A percentile compares a stretch with the other conserved stretches of the same genome.
These are phyloP conservation scores for Cosmopolites sordidus DNA, from an alignment of 2,888 invertebrate species.

Conservation along the genomic window DNA sequence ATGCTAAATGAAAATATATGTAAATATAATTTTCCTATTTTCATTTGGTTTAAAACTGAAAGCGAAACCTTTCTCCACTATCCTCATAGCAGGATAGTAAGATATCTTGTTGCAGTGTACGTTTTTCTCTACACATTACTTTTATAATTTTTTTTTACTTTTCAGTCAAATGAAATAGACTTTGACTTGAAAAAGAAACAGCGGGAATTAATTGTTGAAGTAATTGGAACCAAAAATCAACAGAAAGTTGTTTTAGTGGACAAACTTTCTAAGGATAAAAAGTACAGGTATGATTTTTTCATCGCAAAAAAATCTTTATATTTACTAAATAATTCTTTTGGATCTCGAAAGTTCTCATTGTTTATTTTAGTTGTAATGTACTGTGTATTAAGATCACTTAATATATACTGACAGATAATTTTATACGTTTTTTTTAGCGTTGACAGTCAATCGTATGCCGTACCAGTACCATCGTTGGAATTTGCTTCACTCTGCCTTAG, in stretches of 20 bases:
- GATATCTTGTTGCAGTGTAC: no score
- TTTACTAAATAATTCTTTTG: neutral
- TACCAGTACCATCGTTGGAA: constrained; percentile 82
- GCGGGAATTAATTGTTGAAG: constrained; percentile 57
- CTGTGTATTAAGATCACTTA: neutral
- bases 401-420: neutral
- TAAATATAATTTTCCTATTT: no score
- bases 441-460: constrained; percentile 73
- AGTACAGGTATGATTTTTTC: constrained; percentile 48
- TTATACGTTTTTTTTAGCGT: constrained; percentile 40
- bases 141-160: no score
- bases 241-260: constrained; percentile 60
- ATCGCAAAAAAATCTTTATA: neutral
- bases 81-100: no score
- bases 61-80: no score
- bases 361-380: neutral
- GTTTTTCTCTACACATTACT: no score
- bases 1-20: no score
- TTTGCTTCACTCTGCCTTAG: constrained; percentile 85
- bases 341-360: no score
- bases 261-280: constrained; percentile 52
- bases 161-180: constrained; percentile 59
- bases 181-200: constrained; percentile 57
- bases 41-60: no score
- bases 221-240: constrained; percentile 57